Evolutionary conservation across 2,888 invertebrate genomes (phyloP).

Genomic region (Blomia tropicalis): DNA sequence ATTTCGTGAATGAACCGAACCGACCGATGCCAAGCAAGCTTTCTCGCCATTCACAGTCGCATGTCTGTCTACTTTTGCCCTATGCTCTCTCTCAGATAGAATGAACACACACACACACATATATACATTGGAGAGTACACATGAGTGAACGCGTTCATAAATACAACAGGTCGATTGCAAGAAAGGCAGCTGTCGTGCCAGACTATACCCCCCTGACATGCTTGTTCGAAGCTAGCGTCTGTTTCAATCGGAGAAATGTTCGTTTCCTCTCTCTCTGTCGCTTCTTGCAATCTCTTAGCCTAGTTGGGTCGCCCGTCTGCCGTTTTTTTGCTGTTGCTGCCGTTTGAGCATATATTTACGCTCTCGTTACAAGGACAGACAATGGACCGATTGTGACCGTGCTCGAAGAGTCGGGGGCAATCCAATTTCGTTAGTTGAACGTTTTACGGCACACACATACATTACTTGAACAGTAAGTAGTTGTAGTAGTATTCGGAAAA

Average conservation of each 20-base stretch:
- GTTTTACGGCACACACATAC: neutral
- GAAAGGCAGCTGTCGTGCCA: conserved; percentile 8
- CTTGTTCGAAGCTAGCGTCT: neutral
- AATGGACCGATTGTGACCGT: conserved; percentile 11
- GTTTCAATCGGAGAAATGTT: neutral
- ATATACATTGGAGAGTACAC: no score
- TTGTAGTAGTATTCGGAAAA: neutral
- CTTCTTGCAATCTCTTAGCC: neutral
- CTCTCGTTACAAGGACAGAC: neutral
- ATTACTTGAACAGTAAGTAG: neutral
- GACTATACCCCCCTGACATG: neutral
- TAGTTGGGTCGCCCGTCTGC: neutral
- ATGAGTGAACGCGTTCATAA: neutral
- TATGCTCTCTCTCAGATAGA: neutral
- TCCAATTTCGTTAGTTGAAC: neutral
- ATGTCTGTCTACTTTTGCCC: neutral
- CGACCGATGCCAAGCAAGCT: no score
- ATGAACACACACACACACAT: neutral
- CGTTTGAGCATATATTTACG: neutral
- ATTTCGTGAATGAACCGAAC: conserved; percentile 8
- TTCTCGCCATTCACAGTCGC: conserved; percentile 7
- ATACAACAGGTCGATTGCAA: conserved; percentile 7
- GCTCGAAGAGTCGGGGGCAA: neutral
- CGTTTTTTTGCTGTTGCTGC: neutral
- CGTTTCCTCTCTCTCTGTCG: neutral